Base-by-base conservation (phyloP, 2,888 invertebrate species). In the Bombyx huttoni region DNA sequence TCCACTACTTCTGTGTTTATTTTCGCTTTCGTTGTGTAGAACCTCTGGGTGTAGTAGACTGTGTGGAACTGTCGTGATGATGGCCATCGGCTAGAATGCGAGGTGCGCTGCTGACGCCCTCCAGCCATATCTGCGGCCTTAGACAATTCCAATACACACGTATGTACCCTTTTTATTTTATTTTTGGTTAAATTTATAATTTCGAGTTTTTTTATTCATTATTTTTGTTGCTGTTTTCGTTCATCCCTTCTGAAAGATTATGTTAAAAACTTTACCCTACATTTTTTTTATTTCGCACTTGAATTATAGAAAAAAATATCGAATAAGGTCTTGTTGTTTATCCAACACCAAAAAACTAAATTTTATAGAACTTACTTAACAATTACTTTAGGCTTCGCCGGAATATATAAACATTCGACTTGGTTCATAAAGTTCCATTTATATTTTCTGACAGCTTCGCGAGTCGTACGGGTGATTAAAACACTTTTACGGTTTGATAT, bases 11-110 rank as follows among this genome's bases (percentile, higher is more conserved):
- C 84, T 85, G 86, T 87, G 86, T 87, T 87, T 84, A 86, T 87
- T 87, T 86, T 86, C 84, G 82, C 86, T 87, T 87, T 88, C 86
- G 78, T 86, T 86, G 87, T 85, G 85, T 86, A 86, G 86, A 86
- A 78, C 83, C 85, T 84, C 65, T 78, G 81, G 83, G 80, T 84
- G 77, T 80, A 74, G 71, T 82, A 81, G 79, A 83, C 78, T 86
- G 83, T 83, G 85, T 82, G 82, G 81, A 71, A 85, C 85, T 83
- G 78, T 86, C 74, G 81, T 85, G 86, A 87, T 73, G 72, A 87
- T 87, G 87, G 88, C 87, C 74, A 78, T 84, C 77, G 87, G 87
- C 86, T 88, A 88, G 88, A 82, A 88, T 88, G 88, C 88, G 87
- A 84, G 86, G 88, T 79, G 88, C 86, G 86, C 81, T 87, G 79